Evolutionary conservation across 2,797 vertebrate genomes (phyloP), one percentile per base, ranked within the genome.

Genomic region (Crocidura indochinensis): DNA sequence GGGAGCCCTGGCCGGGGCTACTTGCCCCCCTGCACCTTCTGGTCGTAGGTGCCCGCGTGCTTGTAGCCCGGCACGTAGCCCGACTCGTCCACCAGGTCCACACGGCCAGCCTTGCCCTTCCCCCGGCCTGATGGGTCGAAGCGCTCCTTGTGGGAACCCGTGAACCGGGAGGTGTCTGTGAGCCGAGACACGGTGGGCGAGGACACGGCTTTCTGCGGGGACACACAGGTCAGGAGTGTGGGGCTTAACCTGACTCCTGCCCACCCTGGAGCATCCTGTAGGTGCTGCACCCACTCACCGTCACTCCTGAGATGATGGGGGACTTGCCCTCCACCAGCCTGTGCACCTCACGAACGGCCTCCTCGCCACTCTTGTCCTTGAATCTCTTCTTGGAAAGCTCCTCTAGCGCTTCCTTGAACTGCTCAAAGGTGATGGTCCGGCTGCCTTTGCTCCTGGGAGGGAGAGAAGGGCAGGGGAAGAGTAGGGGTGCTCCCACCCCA

Each of bases 51-150:
- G 95, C 99, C 99, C 12, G 98, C 98, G 19, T 99, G 99, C 97
- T 99, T 99, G 98, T 99, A 99, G 96, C 99, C 99, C 0, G 98
- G 98, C 95, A 99, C 99, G 8, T 99, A 99, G 96, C 99, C 99
- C 0, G 99, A 99, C 27, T 97, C 98, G 95, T 99, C 99, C 93
- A 99, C 98, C 96, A 99, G 89, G 94, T 99, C 99, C 92, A 99
- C 99, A 6, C 99, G 98, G 26, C 99, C 99, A 0, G 99, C 99
- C 97, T 98, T 99, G 92, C 99, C 99, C 97, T 98, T 99, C 93
- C 99, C 99, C 24, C 98, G 98, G 62, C 99, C 99, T 1, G 98
- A 98, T 77, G 98, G 87, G 94, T 99, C 99, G 49, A 99, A 99
- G 8, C 99, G 98, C 97, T 99, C 99, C 97, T 99, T 99, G 98